Percentiles rank a stretch among this genome's conserved stretches.
Conservation (phyloP, 2,888 invertebrate species). For the Polymixis flavicincta region DNA sequence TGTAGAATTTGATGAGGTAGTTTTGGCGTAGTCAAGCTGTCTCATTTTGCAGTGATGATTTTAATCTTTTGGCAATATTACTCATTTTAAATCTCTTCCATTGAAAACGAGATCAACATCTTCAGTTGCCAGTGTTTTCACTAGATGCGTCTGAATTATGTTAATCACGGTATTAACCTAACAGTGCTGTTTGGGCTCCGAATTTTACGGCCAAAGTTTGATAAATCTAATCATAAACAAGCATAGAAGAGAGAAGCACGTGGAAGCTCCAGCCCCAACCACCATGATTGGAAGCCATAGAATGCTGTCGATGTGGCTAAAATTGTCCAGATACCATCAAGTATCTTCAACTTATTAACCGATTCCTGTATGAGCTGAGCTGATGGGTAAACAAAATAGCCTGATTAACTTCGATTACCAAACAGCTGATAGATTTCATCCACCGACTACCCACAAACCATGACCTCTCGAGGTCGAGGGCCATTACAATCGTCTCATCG, state of each 20-base stretch:
- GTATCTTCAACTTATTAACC: neutral
- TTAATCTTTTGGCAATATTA: constrained; percentile 1
- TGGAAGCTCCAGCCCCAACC: neutral
- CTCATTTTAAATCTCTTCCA: neutral
- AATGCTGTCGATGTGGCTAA: neutral
- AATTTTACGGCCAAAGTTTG: neutral
- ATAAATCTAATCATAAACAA: neutral
- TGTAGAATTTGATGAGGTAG: neutral
- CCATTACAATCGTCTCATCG: constrained; percentile 12
- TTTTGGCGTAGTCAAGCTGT: neutral
- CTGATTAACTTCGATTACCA: neutral
- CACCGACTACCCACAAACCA: constrained; percentile 6
- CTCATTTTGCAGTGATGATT: neutral
- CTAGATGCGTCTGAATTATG: neutral
- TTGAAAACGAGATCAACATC: neutral
- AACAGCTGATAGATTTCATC: constrained; percentile 18
- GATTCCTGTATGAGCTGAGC: neutral
- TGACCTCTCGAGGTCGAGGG: constrained; percentile 3
- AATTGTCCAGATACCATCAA: neutral
- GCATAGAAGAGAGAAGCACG: neutral
- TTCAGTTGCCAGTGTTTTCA: neutral
- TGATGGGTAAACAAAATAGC: neutral
- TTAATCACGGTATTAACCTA: constrained; percentile 1
- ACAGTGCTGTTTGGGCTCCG: neutral
- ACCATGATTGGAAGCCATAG: neutral